Evolutionary conservation across 2,888 invertebrate genomes (phyloP).

Genomic region (Trichogramma evanescens): DNA sequence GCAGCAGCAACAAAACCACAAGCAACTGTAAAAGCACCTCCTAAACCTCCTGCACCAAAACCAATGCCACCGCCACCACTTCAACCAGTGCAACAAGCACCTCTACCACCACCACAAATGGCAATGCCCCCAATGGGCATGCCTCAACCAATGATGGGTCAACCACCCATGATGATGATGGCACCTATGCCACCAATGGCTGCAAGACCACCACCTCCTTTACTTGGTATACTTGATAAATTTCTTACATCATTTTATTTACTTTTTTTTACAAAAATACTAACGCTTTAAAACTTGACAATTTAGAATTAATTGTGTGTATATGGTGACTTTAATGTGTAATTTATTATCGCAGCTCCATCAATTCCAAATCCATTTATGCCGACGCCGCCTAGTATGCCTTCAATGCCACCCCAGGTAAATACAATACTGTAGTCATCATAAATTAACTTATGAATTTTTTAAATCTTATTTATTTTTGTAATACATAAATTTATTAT

Average conservation of each 20-base stretch:
- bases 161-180: constrained; percentile 60
- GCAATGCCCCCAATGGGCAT: constrained; percentile 45
- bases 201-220: constrained; percentile 38
- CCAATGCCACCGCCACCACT: constrained; percentile 46
- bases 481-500: neutral
- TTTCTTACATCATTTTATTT: constrained; percentile 9
- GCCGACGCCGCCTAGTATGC: constrained; percentile 45
- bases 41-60: constrained; percentile 42
- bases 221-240: constrained; percentile 11
- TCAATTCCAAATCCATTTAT: constrained; percentile 44
- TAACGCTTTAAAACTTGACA: neutral
- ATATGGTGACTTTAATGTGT: neutral
- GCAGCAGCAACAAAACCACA: constrained; percentile 43
- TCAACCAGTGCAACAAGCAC: constrained; percentile 26
- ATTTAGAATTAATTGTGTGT: neutral
- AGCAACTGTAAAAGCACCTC: constrained; percentile 42
- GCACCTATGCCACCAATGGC: constrained; percentile 54
- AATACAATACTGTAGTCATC: constrained; percentile 18
- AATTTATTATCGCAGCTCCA: constrained; percentile 32
- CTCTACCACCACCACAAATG: constrained; percentile 41
- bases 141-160: constrained; percentile 52
- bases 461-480: neutral
- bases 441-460: constrained; percentile 2
- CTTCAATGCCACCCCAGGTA: constrained; percentile 43
- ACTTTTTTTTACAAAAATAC: neutral